Percentiles rank a stretch among this genome's conserved stretches.
These are phyloP conservation scores for Staurois parvus DNA, from an alignment of 2,797 vertebrate species.

Conservation along the genomic window DNA sequence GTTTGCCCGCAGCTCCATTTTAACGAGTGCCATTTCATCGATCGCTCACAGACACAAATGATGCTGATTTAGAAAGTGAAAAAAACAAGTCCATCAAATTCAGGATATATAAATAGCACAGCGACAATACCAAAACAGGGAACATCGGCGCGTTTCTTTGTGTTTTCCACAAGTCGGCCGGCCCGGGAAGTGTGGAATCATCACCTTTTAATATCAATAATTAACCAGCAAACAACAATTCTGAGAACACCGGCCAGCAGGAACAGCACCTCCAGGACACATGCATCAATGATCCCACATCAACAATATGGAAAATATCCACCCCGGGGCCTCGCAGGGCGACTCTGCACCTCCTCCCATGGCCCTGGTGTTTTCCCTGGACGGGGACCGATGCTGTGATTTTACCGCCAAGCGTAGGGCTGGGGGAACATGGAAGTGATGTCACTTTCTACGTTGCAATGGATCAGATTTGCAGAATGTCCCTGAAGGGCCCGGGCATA, in stretches of 20 bases:
- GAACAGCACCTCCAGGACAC: conserved; percentile 51
- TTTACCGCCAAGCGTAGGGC: background rate
- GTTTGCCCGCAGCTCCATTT: too few species aligned
- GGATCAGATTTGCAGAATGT: too few species aligned
- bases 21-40: too few species aligned
- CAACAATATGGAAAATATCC: conserved; percentile 54
- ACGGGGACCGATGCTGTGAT: too few species aligned
- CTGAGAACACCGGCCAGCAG: conserved; percentile 46
- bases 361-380: too few species aligned
- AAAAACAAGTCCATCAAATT: background rate
- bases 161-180: conserved; percentile 31
- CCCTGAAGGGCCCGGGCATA: too few species aligned
- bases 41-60: too few species aligned
- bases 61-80: background rate
- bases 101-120: background rate
- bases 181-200: conserved; percentile 54
- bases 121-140: background rate
- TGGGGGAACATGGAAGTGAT: conserved; percentile 15
- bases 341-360: too few species aligned
- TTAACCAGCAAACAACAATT: conserved; percentile 62
- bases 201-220: conserved; percentile 61
- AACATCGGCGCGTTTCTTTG: background rate
- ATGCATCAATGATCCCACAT: conserved; percentile 53
- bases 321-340: background rate
- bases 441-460: background rate